Conservation (phyloP, 2,797 vertebrate genomes). For the Acipenser ruthenus region DNA sequence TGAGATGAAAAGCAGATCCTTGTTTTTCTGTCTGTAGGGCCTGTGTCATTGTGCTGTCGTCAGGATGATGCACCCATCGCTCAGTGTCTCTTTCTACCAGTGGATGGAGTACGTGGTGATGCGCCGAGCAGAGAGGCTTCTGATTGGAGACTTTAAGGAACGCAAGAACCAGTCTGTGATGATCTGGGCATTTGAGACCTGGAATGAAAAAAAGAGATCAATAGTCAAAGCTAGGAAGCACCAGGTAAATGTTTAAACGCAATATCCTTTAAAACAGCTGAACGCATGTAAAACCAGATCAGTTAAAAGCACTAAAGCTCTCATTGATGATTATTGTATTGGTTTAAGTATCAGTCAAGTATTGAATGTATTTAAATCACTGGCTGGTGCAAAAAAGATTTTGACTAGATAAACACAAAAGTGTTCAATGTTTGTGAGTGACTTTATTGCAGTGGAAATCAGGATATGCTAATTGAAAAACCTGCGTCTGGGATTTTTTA, state of each 20-base stretch:
- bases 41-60: constrained; percentile 7
- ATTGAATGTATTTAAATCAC: too few relatives aligned
- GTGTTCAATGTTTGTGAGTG: too few relatives aligned
- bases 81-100: constrained; percentile 21
- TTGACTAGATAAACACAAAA: too few relatives aligned
- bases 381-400: too few relatives aligned
- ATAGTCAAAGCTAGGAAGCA: constrained; percentile 5
- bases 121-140: constrained; percentile 10
- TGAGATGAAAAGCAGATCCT: too few relatives aligned
- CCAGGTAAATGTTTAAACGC: constrained; percentile 16
- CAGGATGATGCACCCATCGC: constrained; percentile 17
- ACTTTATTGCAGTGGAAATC: too few relatives aligned
- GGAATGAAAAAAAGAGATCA: constrained; percentile 14
- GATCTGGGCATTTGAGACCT: constrained; percentile 14
- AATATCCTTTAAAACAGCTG: background rate
- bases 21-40: constrained; percentile 11
- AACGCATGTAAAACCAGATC: too few relatives aligned
- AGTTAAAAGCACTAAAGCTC: too few relatives aligned
- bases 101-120: constrained; percentile 17
- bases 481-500: background rate
- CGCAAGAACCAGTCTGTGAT: constrained; percentile 8
- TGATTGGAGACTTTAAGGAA: background rate
- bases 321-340: too few relatives aligned
- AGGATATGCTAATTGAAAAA: too few relatives aligned
- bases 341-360: too few relatives aligned